Evolutionary conservation across 2,113 vertebrate genomes (phyloP), one percentile per base, ranked within the genome.

Genomic region (Circaetus gallicus): DNA sequence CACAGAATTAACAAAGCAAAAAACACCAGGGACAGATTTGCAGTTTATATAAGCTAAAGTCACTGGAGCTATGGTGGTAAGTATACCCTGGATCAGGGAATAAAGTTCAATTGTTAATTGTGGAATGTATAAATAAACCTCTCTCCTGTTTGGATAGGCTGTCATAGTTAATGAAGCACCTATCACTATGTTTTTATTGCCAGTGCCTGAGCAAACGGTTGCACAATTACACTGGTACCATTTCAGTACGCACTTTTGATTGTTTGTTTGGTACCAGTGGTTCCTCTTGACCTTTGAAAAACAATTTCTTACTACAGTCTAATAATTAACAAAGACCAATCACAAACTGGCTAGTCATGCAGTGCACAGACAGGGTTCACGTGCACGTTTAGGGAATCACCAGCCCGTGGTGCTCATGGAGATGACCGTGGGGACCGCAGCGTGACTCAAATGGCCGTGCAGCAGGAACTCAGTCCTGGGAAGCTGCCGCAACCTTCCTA

Each of bases 211-310:
- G 50, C 42, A 86, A 78, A 79, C 24, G 70, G 26, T 55, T 50
- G 22, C 65, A 59, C 29, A 59, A 17, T 87, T 55, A 52, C 43
- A 8, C 43, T 34, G 53, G 47, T 52, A 79, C 38, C 67, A 52
- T 87, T 63, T 83, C 14, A 74, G n/a, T 8, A n/a, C 13, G 14
- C 40, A 18, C 12, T 47, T 62, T 8, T 55, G 29, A 66, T 42
- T 61, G 32, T 9, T 62, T 80, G 36, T 40, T 62, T 59, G 38
- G 47, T 87, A 67, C n/a, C 69, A 47, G 38, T 9, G 36, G n/a
- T 47, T 88, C 62, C 72, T 45, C 66, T 49, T 84, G 93, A 95
- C 69, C 86, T 93, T 91, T 96, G 95, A 93, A 91, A 94, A 18
- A 40, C 16, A n/a, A 17, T 0, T 2, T 76, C 65, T 71, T 93